Percentiles rank a stretch among this genome's conserved stretches.
These are phyloP conservation scores for Stenodema calcarata DNA, from an alignment of 2,888 invertebrate species.

Conservation along the genomic window DNA sequence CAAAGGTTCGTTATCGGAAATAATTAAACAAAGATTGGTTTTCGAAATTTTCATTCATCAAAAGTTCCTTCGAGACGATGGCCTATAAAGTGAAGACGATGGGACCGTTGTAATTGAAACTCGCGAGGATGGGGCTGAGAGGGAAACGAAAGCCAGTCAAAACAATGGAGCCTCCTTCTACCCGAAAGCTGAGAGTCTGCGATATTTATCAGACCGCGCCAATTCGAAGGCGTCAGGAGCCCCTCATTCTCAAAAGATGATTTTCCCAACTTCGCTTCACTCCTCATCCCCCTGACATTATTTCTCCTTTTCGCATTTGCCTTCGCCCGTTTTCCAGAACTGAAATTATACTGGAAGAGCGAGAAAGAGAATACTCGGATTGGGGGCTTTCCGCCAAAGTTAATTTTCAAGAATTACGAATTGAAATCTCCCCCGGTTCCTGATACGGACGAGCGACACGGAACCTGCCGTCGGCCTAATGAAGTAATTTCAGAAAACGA, in stretches of 20 bases:
- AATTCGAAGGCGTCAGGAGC: neutral
- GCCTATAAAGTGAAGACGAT: neutral
- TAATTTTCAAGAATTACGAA: neutral
- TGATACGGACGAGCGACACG: neutral
- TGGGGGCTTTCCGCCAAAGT: neutral
- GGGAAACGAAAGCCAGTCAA: neutral
- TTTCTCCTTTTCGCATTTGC: neutral
- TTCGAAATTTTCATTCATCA: too few relatives aligned
- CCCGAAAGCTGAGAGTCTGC: neutral
- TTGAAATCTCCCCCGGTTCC: neutral
- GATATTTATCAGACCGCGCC: neutral
- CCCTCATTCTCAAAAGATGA: neutral
- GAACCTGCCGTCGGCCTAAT: neutral
- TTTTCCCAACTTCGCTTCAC: neutral
- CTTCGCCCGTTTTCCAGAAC: neutral
- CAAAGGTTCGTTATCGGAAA: too few relatives aligned
- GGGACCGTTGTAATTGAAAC: neutral
- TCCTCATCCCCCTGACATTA: neutral
- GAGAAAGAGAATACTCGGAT: neutral
- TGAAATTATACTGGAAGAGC: neutral
- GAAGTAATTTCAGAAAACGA: neutral
- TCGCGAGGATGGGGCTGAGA: neutral
- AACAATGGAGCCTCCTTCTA: neutral
- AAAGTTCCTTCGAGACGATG: neutral
- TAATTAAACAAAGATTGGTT: too few relatives aligned